Base-by-base conservation (phyloP, 37 sponge, comb jelly and placozoan species). In the Chondrosia reniformis region DNA sequence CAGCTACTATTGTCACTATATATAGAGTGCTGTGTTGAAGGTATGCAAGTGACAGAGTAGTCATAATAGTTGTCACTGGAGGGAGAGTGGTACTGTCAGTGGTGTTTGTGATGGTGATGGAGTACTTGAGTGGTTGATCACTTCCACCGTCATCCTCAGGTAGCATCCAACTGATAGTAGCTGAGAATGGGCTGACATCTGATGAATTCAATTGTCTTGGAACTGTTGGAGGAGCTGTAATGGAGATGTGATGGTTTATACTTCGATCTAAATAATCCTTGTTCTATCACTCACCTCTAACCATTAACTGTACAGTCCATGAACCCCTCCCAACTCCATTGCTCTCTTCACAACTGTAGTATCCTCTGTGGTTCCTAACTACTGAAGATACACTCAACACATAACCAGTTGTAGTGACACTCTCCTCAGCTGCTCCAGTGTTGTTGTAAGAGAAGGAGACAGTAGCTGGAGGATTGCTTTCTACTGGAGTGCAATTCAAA, bases 121-220 rank as follows among this genome's bases (percentile, higher is more conserved):
- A 43, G 72, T 69, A 69, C 15, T 41, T 40, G 22, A 40, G 72
- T 15, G 38, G 41, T 22, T 36, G 31, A 24, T 10, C n/a, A 25
- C 42, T 34, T 21, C 41, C 72, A 25, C 72, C 41, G 36, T 39
- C 21, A 44, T 69, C 72, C 72, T 39, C 43, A 43, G 72, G 25
- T 3, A 44, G 43, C n/a, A 24, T 39, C 72, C 72, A 69, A 40
- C 44, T 43, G 67, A 66, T 40, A 66, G 67, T 66, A 39, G 67
- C 21, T 21, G 38, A 36, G 34, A 66, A 66, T 7, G 67, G 38
- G 5, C 9, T 19, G 36, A 33, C 36, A 17, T 31, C 19, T 31
- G 67, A 34, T 21, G 36, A 66, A 4, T 5, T 8, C 5, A 66
- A 39, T 8, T 31, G 21, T 34, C 39, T 12, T 30, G 67, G 67